These are phyloP conservation scores for Thereva unica DNA, from an alignment of 2,888 invertebrate species.

Conservation along the genomic window DNA sequence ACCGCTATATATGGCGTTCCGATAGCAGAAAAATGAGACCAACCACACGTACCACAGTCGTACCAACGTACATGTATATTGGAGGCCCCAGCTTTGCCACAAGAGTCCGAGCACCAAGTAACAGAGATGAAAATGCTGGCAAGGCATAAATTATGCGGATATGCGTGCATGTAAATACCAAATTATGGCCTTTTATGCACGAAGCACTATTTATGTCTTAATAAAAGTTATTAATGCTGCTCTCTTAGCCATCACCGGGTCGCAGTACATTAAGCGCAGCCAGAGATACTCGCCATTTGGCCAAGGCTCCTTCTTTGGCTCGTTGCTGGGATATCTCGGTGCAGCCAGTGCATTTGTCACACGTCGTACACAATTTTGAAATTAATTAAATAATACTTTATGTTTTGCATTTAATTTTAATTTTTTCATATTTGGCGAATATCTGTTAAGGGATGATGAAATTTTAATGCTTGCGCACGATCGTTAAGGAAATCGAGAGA, in stretches of 20 bases:
- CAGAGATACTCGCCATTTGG: not conserved
- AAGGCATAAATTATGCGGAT: constrained; percentile 43
- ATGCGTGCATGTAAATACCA: constrained; percentile 47
- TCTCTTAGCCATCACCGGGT: constrained; percentile 28
- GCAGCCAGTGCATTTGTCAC: too few species aligned
- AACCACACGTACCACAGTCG: not conserved
- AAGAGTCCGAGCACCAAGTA: constrained; percentile 8
- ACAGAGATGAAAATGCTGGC: constrained; percentile 35
- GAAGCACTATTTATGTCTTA: constrained; percentile 49
- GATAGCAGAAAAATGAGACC: not conserved
- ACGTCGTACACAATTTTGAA: too few species aligned
- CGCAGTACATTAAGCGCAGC: constrained; percentile 20
- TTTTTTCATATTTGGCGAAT: too few species aligned
- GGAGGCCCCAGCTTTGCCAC: constrained; percentile 8
- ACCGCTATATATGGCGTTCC: constrained; percentile 17
- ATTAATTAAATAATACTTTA: too few species aligned
- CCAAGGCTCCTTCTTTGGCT: too few species aligned
- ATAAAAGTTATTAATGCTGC: constrained; percentile 47
- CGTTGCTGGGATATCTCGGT: too few species aligned
- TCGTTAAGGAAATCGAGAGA: too few species aligned
- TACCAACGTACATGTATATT: not conserved
- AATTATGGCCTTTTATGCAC: constrained; percentile 48
- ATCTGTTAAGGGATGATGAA: too few species aligned
- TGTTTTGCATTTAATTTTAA: too few species aligned
- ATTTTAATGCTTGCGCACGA: too few species aligned